phyloP scores from a whole-genome alignment of 2,888 invertebrate genomes.

The Philhelius pedissequus region DNA sequence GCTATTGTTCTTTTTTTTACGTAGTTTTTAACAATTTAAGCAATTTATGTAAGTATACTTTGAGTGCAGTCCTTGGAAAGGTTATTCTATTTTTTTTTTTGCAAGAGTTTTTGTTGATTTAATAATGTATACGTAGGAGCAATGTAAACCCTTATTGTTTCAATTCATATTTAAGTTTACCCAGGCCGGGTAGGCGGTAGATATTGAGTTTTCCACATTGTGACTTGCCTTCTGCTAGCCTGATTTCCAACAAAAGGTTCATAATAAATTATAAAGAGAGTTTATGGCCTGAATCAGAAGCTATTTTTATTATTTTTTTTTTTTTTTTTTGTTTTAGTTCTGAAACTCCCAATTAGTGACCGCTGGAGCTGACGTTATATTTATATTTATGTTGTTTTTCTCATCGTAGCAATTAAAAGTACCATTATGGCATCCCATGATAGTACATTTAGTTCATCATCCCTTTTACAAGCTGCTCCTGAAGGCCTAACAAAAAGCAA shows the following conservation, averaged over 20 bases:
- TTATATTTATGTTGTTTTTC: background rate
- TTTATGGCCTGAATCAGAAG: background rate
- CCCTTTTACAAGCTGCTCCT: background rate
- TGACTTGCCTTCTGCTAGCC: background rate
- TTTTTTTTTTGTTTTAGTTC: background rate
- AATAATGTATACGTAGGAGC: background rate
- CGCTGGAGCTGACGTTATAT: constrained; percentile 4
- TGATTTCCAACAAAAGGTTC: constrained; percentile 5
- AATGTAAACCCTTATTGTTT: background rate
- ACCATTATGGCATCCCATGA: constrained; percentile 1
- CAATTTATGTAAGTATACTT: background rate
- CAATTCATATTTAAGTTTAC: background rate
- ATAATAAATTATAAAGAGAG: background rate
- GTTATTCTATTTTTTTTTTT: background rate
- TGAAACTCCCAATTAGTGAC: constrained; percentile 24
- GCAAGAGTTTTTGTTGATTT: background rate
- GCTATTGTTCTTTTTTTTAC: background rate
- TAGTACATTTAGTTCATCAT: constrained; percentile 14
- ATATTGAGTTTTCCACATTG: constrained; percentile 3
- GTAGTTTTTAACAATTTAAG: background rate
- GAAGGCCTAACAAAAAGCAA: background rate
- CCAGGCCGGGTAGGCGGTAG: background rate
- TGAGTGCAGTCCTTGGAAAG: background rate
- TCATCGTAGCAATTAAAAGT: constrained; percentile 11
- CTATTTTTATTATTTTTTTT: background rate